Conservation (phyloP, 2,797 vertebrate genomes). For the Acrocephalus scirpaceus region DNA sequence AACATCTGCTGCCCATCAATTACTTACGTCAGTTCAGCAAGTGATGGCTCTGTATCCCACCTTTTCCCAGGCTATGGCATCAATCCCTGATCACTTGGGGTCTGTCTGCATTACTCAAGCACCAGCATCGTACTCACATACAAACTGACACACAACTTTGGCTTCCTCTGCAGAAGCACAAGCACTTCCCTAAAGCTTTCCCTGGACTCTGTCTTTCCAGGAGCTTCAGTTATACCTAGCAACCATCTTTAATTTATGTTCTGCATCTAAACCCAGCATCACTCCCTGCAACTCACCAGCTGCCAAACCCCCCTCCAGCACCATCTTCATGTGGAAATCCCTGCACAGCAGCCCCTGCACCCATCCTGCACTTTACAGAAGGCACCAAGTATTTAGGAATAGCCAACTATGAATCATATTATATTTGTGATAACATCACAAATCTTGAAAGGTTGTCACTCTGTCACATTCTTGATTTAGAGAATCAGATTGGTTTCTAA, state of each 20-base stretch:
- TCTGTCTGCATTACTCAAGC: neutral
- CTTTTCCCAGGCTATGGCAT: neutral
- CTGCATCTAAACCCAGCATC: neutral
- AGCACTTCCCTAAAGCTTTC: neutral
- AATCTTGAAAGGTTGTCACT: neutral
- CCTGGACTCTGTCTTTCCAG: fast-evolving
- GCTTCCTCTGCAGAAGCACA: neutral
- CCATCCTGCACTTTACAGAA: neutral
- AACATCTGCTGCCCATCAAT: neutral
- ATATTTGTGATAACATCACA: neutral
- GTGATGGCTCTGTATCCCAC: neutral
- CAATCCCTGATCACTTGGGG: fast-evolving
- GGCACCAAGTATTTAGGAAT: neutral
- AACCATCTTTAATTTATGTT: neutral
- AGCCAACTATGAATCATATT: neutral
- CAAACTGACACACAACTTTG: fast-evolving
- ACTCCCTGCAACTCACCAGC: neutral
- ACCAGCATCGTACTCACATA: fast-evolving
- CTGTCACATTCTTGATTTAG: neutral
- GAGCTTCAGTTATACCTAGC: neutral
- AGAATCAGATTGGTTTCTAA: neutral
- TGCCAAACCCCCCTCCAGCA: neutral
- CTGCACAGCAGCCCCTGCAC: neutral
- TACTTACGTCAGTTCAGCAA: neutral
- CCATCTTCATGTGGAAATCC: neutral